Evolutionary conservation across 2,113 vertebrate species (phyloP).

Genomic region (Phoenicopterus ruber): DNA sequence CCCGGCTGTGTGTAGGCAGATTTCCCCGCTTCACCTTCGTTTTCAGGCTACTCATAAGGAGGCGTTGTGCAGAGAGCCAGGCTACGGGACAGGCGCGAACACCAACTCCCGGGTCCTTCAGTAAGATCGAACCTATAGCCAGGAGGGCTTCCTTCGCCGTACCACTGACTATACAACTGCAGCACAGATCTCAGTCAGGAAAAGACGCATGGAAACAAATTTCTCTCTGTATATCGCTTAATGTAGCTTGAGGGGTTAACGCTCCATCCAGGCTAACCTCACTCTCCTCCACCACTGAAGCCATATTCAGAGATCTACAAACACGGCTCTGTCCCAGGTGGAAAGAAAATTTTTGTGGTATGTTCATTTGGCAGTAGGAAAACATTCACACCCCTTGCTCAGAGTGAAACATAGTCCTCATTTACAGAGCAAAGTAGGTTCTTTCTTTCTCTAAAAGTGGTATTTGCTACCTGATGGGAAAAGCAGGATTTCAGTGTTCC

Average conservation of each 20-base stretch:
- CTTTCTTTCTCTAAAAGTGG: constrained; percentile 41
- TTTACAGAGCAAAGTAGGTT: constrained; percentile 54
- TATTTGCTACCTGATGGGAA: constrained; percentile 26
- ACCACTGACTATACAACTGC: background rate
- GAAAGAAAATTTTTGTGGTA: constrained; percentile 52
- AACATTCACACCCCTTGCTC: constrained; percentile 38
- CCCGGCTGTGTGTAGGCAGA: background rate
- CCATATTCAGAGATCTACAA: constrained; percentile 34
- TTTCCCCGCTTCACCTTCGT: background rate
- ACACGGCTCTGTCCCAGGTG: constrained; percentile 26
- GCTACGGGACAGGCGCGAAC: background rate
- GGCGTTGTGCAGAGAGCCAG: background rate
- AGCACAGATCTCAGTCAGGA: background rate
- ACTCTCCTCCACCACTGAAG: background rate
- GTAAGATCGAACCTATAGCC: background rate
- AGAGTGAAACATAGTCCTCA: constrained; percentile 28
- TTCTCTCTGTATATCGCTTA: background rate
- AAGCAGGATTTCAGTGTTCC: background rate
- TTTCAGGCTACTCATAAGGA: background rate
- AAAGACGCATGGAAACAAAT: background rate
- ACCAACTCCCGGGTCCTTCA: background rate
- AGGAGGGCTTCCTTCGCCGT: background rate
- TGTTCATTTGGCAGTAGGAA: constrained; percentile 46
- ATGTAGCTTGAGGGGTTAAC: background rate
- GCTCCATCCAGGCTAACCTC: background rate